Evolutionary conservation across 2,113 vertebrate genomes (phyloP), one percentile per base, ranked within the genome.

Genomic region (Aphyosemion australe): DNA sequence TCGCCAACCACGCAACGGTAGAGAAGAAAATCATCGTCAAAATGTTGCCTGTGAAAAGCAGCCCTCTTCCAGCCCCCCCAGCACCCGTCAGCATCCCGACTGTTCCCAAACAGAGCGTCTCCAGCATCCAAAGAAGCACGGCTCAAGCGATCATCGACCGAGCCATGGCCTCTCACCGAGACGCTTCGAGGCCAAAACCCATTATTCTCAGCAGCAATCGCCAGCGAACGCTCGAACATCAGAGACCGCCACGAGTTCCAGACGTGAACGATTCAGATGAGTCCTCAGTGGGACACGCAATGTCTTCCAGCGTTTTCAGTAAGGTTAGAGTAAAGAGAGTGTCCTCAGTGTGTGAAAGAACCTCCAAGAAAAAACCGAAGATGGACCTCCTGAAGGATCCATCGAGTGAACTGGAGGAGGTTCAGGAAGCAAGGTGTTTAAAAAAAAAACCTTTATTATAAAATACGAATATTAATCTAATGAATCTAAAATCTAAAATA

Each of bases 351-450:
- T 63, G 83, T 0, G 89, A 89, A 13, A 84, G 77, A 20, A 56
- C 79, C 1, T 82, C 82, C 76, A 69, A 77, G 72, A 95, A 95
- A 81, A 92, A 87, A 48, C 88, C 87, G 19, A 93, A 92, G 69
- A 79, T 92, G 0, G 89, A 91, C 54, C 83, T 87, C 9, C 32
- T 88, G n/a, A 83, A 50, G 18, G 85, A 88, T 71, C 73, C 65
- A 0, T 45, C 81, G 19, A 61, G 45, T 52, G 81, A 84, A 10
- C 61, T 45, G 6, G 85, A 87, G 18, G 85, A 88, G 1, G 26
- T 45, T 12, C 64, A 67, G 60, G 77, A 85, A 13, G 31, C 65
- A 74, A 87, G 88, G 89, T 88, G 5, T 19, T 51, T 50, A 50
- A 47, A 37, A 37, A 37, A 37, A 37, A 7, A 37, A 7, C 12